Base-by-base conservation (phyloP, 2,797 vertebrate species). In the Synaphobranchus kaupii region DNA sequence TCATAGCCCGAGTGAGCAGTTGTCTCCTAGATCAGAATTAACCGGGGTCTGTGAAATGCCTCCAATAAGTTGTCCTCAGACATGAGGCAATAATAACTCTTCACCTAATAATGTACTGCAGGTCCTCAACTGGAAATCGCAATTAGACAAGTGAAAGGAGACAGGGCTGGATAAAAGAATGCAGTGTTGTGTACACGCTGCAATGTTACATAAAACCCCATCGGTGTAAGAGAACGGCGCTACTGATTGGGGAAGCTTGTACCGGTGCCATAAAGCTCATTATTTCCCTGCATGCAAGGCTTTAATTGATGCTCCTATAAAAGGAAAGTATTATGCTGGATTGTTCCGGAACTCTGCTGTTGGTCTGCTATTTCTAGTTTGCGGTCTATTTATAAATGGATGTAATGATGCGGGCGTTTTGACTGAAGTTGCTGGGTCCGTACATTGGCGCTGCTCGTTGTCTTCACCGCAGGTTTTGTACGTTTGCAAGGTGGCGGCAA, bases 241-340 rank as follows among this genome's bases (percentile, higher is more conserved):
- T 81, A 10, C 78, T 81, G 44, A 50, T 50, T n/a, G 78, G 78
- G 82, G 52, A 84, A 28, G 28, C 50, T 84, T 56, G 28, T 84
- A 84, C 31, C 34, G 78, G 44, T 81, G 78, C 78, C 78, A 81
- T 81, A 48, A 81, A 81, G 25, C 82, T 54, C 54, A 58, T 84
- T 84, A 84, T 58, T 34, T 84, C 52, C 52, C 4, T 47, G 54
- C 56, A 84, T 39, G 83, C 60, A 39, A 60, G 83, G 31, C 83
- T 58, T 54, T 58, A 84, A 84, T 60, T 58, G 83, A 84, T 84
- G 83, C 56, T 84, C 47, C 47, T 81, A 81, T 81, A 48, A 48
- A 48, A 81, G 78, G 22, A 81, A 50, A 50, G 78, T 50, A 81
- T 50, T n/a, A 81, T 81, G 44, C 78, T 50, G 78, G 3, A 50